Conservation (phyloP, 2,797 vertebrate genomes). For the Malacoctenus gilli region DNA sequence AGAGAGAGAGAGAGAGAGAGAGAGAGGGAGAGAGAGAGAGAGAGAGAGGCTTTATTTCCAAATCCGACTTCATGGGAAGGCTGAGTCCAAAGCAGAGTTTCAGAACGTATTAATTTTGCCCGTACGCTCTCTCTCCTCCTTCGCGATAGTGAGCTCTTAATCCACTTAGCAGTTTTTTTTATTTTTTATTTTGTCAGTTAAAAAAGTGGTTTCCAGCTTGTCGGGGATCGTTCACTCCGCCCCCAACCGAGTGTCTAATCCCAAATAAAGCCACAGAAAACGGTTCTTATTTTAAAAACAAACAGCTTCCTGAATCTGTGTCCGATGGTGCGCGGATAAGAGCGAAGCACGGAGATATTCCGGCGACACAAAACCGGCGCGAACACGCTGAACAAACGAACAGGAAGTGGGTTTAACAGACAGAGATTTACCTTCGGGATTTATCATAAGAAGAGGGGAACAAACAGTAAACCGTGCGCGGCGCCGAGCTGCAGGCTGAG, state of each 20-base stretch:
- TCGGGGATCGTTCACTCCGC: conserved; percentile 45
- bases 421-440: conserved; percentile 63
- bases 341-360: no score
- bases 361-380: no score
- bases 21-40: no score
- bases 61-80: conserved; percentile 30
- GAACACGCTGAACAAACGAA: no score
- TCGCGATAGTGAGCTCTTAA: conserved; percentile 62
- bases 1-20: no score
- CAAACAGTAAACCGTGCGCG: conserved; percentile 51
- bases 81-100: conserved; percentile 37
- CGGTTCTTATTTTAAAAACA: no score
- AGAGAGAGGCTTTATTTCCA: conserved; percentile 30
- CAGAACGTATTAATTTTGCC: conserved; percentile 51
- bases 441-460: conserved; percentile 54
- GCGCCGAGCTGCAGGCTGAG: no score
- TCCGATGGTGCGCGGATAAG: no score
- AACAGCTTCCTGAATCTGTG: no score
- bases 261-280: conserved; percentile 26
- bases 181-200: conserved; percentile 35
- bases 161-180: conserved; percentile 51
- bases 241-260: conserved; percentile 48
- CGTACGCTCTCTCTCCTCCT: conserved; percentile 36
- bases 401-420: conserved; percentile 48
- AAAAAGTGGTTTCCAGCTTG: conserved; percentile 50